phyloP scores from a whole-genome alignment of 2,888 invertebrate species.

The Hemistola chrysoprasaria region DNA sequence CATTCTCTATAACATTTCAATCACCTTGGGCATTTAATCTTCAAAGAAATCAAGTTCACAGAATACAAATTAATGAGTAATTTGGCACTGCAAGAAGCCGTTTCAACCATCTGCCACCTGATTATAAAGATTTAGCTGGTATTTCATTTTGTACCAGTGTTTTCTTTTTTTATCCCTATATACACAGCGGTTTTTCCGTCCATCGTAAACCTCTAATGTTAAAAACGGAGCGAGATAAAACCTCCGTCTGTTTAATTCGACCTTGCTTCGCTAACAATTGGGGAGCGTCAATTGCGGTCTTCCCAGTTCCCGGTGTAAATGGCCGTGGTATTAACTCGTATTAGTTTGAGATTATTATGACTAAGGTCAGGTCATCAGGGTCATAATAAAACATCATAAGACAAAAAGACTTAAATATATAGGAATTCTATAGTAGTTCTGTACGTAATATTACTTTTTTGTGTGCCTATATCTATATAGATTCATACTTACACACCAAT shows the following conservation, averaged over 20 bases:
- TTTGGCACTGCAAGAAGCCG: constrained; percentile 3
- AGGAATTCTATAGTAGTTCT: no score
- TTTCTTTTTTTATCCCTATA: no score
- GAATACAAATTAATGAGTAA: neutral
- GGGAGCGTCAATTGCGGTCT: constrained; percentile 33
- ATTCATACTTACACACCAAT: no score
- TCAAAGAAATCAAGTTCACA: constrained; percentile 19
- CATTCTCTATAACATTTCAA: constrained; percentile 15
- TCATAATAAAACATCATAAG: no score
- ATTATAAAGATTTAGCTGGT: no score
- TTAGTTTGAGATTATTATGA: constrained; percentile 28
- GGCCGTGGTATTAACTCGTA: constrained; percentile 21
- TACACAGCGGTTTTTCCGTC: neutral
- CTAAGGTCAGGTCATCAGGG: constrained; percentile 8
- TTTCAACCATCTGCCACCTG: no score
- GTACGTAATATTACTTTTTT: no score
- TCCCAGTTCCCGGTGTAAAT: constrained; percentile 30
- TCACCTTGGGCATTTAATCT: constrained; percentile 10
- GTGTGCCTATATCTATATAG: no score
- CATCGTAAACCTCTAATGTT: constrained; percentile 7
- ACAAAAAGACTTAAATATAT: no score
- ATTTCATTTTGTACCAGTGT: no score
- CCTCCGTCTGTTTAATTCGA: constrained; percentile 14
- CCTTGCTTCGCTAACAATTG: constrained; percentile 32
- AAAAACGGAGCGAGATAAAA: constrained; percentile 14